These are phyloP conservation scores for Neoaliturus tenellus DNA, from an alignment of 2,888 invertebrate species.

Conservation along the genomic window DNA sequence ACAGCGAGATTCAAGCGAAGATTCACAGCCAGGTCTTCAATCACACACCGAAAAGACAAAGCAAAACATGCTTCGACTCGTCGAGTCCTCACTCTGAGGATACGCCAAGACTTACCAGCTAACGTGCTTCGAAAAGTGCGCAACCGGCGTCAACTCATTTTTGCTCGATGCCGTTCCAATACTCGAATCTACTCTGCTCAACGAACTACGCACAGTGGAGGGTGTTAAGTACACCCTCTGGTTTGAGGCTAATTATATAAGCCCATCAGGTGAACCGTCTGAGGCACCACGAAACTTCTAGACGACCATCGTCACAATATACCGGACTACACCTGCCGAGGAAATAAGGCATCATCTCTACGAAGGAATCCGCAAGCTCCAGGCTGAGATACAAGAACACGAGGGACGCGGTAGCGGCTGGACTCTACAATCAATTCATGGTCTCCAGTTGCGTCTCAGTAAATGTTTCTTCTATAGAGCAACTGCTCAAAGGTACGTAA, in stretches of 20 bases:
- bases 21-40: too few species aligned
- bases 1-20: too few species aligned
- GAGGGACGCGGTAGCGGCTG: not conserved
- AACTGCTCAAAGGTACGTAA: not conserved
- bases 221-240: not conserved
- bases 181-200: not conserved
- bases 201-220: not conserved
- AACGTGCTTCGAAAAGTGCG: not conserved
- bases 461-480: not conserved
- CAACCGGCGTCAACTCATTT: not conserved
- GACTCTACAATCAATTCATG: not conserved
- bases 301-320: not conserved
- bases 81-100: not conserved
- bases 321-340: not conserved
- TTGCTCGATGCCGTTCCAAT: not conserved
- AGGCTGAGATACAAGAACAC: not conserved
- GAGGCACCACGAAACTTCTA: not conserved
- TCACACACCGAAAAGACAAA: too few species aligned
- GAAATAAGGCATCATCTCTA: not conserved
- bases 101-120: not conserved
- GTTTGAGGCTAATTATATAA: not conserved
- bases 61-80: not conserved
- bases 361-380: not conserved
- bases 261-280: not conserved
- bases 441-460: not conserved